Evolutionary conservation across 1,140 invertebrate genomes (phyloP), one percentile per base, ranked within the genome.

Genomic region (Zaprionus davidi): DNA sequence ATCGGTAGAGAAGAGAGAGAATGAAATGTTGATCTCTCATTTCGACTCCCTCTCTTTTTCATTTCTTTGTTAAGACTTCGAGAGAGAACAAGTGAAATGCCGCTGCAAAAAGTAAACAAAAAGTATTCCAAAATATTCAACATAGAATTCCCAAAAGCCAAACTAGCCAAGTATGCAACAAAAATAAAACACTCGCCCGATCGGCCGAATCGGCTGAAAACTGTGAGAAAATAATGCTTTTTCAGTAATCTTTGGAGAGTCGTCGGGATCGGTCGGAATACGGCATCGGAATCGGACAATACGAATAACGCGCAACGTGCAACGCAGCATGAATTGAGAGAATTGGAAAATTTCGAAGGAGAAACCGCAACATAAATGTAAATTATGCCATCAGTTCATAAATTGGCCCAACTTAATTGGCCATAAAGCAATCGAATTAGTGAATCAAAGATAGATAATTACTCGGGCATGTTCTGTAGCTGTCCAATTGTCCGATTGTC

Each of bases 371-470:
- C 24, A 64, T 70, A 73, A 78, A 69, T 78, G 70, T 78, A 77
- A 80, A 80, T 78, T 41, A 66, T 65, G 55, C 59, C 64, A 71
- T 71, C n/a, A 78, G 78, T 80, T 69, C 53, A 80, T 78, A 70
- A 80, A 80, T 55, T 71, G 56, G 6, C 12, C 60, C 49, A 17
- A 46, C 28, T 60, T 59, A 60, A 76, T 76, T 71, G 68, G 22
- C 56, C 73, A 71, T 71, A n/a, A 60, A 55, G 53, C 24, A 71
- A 65, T 76, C 73, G 51, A 34, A 62, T 71, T 26, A 63, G 41
- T 46, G n/a, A 76, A 79, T 71, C 68, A 63, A 79, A 67, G 73
- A 51, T 53, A 49, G 0, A 26, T 63, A 76, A 71, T 63, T 71
- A 63, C 65, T 71, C n/a, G 24, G 41, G 31, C 58, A 58, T 76